These are phyloP conservation scores for Proteles cristata DNA, from an alignment of 2,113 vertebrate genomes.

Conservation along the genomic window DNA sequence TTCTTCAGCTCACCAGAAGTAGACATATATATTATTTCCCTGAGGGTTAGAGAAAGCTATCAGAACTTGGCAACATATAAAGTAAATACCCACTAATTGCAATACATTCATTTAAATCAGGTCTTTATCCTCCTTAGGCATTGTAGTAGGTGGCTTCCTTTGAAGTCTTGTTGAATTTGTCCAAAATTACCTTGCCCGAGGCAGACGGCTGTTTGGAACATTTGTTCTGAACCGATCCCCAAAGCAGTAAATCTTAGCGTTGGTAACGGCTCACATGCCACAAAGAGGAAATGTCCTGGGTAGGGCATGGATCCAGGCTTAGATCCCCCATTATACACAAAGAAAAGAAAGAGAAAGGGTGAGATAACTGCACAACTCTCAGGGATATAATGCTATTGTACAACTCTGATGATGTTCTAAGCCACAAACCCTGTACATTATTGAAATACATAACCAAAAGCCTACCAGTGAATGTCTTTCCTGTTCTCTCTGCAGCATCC, in stretches of 20 bases:
- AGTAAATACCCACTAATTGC: slow-evolving; percentile 83
- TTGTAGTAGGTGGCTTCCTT: slow-evolving; percentile 77
- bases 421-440: slow-evolving; percentile 37
- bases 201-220: slow-evolving; percentile 78
- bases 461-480: neutral
- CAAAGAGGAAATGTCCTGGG: slow-evolving; percentile 79
- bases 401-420: slow-evolving; percentile 52
- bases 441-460: slow-evolving; percentile 20
- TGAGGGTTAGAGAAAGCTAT: slow-evolving; percentile 74
- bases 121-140: slow-evolving; percentile 78
- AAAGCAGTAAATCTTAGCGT: slow-evolving; percentile 79
- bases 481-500: neutral
- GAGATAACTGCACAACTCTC: slow-evolving; percentile 51
- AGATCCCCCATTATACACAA: slow-evolving; percentile 69
- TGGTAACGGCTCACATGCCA: slow-evolving; percentile 72
- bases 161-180: slow-evolving; percentile 82
- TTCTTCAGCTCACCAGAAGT: slow-evolving; percentile 64
- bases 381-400: slow-evolving; percentile 57
- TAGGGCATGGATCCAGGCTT: slow-evolving; percentile 73
- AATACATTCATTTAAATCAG: slow-evolving; percentile 81
- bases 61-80: slow-evolving; percentile 82
- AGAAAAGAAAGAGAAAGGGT: slow-evolving; percentile 73
- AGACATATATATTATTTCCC: slow-evolving; percentile 75
- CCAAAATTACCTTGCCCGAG: slow-evolving; percentile 81
- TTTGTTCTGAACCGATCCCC: slow-evolving; percentile 80